Base-by-base conservation (phyloP, 2,113 vertebrate genomes). In the Cynocephalus volans region DNA sequence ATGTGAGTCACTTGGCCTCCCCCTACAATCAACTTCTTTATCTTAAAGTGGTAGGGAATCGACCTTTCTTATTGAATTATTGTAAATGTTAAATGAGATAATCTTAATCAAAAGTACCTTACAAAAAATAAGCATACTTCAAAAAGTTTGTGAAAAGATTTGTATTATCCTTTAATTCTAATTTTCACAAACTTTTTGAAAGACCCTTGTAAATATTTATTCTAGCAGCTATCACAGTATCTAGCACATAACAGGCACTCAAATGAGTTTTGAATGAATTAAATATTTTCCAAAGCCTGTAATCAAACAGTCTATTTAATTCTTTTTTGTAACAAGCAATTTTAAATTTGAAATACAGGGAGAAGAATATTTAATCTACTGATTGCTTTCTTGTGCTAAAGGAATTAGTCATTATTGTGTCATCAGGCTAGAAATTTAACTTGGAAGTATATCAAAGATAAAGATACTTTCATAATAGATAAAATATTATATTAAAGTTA, bases 281-380 rank as follows among this genome's bases (percentile, higher is more conserved):
- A 67, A 76, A 3, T 50, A 86, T 73, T 41, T 95, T 79, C 48
- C 79, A 52, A 90, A 94, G 5, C 54, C 50, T 58, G 10, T 58
- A 93, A 72, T 79, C 1, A 60, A 69, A 77, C 19, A 67, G 26
- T 91, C 33, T 50, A 84, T 82, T 95, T 26, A 88, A 52, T 75
- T 82, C 62, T 90, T 90, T 41, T 13, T 54, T 86, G n/a, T 7
- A 52, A 85, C 54, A 82, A 96, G 18, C 28, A 76, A 80, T 85
- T 84, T 88, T 81, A 84, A 50, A 3, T 64, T 77, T 82, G 5
- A 1, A 89, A 82, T 75, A 56, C 2, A 54, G 5, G n/a, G 67
- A 91, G 26, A 94, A 82, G 33, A 90, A 41, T 88, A 54, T 80
- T 90, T 80, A 88, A 81, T 81, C 41, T 96, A 36, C 41, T 52